A percentile compares a stretch with the other conserved stretches of the same genome.
phyloP scores from a whole-genome alignment of 2,113 vertebrate species.

The Tupaia tana region DNA sequence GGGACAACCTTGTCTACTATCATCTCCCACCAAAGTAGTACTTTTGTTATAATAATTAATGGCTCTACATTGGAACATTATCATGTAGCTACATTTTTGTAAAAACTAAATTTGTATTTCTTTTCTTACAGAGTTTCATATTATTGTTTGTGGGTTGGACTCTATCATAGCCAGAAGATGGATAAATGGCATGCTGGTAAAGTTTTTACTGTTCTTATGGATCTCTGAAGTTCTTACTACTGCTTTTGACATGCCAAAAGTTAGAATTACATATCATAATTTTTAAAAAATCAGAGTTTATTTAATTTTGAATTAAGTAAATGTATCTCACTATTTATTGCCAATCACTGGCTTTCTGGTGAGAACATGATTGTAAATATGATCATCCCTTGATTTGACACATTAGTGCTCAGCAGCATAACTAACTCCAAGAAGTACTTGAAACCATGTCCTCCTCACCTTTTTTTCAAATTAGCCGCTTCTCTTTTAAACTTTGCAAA shows the following conservation, averaged over 20 bases:
- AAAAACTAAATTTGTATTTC: not conserved
- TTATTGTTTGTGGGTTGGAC: conserved; percentile 97
- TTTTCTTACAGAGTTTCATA: conserved; percentile 92
- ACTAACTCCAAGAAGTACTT: not conserved
- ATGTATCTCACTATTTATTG: not conserved
- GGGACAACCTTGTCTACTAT: not conserved
- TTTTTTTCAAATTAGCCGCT: not conserved
- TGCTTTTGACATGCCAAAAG: not conserved
- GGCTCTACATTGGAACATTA: not conserved
- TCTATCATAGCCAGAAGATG: conserved; percentile 96
- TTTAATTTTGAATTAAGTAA: conserved; percentile 47
- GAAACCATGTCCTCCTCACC: not conserved
- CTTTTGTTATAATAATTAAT: not conserved
- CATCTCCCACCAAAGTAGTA: not conserved
- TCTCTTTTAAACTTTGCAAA: conserved; percentile 44
- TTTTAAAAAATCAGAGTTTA: conserved; percentile 39
- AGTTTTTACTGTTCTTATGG: conserved; percentile 31
- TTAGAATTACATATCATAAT: not conserved
- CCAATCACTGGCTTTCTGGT: conserved; percentile 22
- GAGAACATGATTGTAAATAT: not conserved
- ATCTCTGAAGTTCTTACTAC: conserved; percentile 44
- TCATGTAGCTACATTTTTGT: not conserved
- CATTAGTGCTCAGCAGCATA: not conserved
- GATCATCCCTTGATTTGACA: conserved; percentile 27
- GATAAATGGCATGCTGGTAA: conserved; percentile 99